These are phyloP conservation scores for Odontophorus gujanensis DNA, from an alignment of 2,113 vertebrate genomes.

Conservation along the genomic window DNA sequence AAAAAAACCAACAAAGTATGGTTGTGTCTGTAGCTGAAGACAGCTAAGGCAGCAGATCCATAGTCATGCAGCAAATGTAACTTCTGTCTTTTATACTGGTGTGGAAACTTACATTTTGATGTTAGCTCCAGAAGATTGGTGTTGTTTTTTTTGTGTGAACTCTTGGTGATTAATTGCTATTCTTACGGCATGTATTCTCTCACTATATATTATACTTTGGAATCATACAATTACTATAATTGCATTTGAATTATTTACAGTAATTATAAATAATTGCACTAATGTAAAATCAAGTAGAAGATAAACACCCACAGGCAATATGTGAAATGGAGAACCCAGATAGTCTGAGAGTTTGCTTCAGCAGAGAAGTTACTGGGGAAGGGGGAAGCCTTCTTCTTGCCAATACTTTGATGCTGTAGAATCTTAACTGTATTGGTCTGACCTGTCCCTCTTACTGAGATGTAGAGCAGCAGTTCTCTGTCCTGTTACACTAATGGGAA, in stretches of 20 bases:
- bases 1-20: background rate
- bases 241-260: conserved; percentile 59
- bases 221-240: conserved; percentile 54
- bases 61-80: background rate
- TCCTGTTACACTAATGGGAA: background rate
- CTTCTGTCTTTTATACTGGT: background rate
- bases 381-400: background rate
- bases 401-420: background rate
- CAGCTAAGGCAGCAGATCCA: background rate
- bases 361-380: background rate
- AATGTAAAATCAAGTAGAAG: conserved; percentile 16
- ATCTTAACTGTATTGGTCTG: background rate
- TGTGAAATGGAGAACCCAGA: background rate
- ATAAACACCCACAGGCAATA: conserved; percentile 5
- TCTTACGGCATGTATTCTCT: conserved; percentile 25
- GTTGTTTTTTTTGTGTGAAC: background rate
- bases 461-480: background rate
- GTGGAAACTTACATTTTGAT: background rate
- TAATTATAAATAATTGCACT: conserved; percentile 57
- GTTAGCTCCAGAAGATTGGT: background rate
- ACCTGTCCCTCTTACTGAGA: background rate
- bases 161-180: conserved; percentile 8
- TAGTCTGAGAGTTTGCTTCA: background rate
- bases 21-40: background rate
- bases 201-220: background rate